Conservation (phyloP, 2,888 invertebrate genomes). For the Netelia melanura region DNA sequence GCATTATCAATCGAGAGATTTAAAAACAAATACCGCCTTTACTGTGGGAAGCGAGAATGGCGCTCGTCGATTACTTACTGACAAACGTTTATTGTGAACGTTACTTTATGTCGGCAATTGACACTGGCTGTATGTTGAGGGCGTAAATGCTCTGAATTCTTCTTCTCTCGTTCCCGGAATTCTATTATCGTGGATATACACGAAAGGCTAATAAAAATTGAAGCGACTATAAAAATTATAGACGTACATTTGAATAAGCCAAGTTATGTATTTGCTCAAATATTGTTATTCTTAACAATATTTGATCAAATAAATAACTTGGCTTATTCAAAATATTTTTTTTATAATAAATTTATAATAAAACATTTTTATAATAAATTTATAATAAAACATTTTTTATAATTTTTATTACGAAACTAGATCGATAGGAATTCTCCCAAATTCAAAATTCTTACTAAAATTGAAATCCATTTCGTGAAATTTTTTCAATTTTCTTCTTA, state of each 20-base stretch:
- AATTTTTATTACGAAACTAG: too few species aligned
- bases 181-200: conserved; percentile 70
- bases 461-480: too few species aligned
- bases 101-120: conserved; percentile 76
- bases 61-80: neutral
- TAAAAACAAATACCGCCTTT: conserved; percentile 49
- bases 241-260: conserved; percentile 1
- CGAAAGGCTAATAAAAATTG: conserved; percentile 42
- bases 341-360: too few species aligned
- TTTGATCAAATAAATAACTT: neutral
- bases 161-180: conserved; percentile 78
- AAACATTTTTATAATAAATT: too few species aligned
- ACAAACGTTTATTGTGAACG: conserved; percentile 66
- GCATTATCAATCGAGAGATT: conserved; percentile 53
- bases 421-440: too few species aligned
- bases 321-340: neutral
- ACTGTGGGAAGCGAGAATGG: conserved; percentile 63
- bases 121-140: conserved; percentile 70
- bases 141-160: conserved; percentile 79
- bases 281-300: neutral
- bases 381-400: neutral
- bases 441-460: too few species aligned
- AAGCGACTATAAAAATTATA: neutral
- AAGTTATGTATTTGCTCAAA: neutral
- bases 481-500: too few species aligned